Evolutionary conservation across 1,140 invertebrate genomes (phyloP), one percentile per base, ranked within the genome.

Genomic region (Sinella curviseta): DNA sequence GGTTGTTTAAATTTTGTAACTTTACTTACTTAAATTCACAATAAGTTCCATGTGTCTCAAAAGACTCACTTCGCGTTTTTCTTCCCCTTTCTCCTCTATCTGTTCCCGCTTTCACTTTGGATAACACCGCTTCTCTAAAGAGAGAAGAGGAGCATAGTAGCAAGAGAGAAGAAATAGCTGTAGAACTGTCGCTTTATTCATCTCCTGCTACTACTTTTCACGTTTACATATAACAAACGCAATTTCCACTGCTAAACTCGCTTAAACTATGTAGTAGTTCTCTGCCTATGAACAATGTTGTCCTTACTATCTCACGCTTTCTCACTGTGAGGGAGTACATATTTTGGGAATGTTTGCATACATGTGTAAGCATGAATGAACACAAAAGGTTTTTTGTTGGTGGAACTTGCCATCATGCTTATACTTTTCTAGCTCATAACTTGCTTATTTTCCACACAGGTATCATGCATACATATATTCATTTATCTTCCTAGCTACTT

Each of bases 11-110:
- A 70, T 33, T 24, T 33, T 65, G 14, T 65, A 65, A 65, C 57
- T 65, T 65, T 31, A 70, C 65, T 70, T 31, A 70, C 65, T 70
- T 70, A 70, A 70, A 70, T 70, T 70, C 65, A 70, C 65, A 70
- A 70, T 70, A 70, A 70, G 65, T 70, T 70, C 65, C 65, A 33
- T 70, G 65, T 70, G 65, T 70, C 65, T 70, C 65, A 70, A 70
- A 70, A 30, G 65, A 70, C 65, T 33, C 31, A 70, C 65, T 70
- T 70, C 65, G 30, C 65, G 12, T 24, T 70, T 70, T 70, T 70
- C 24, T 24, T 70, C 31, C 24, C 55, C 8, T 60, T 60, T 3
- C 55, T 24, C 24, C 55, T 60, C 55, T 60, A 12, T 60, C 55
- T 60, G 12, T 60, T 60, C 24, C 24, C 55, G 3, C 55, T 60